A percentile compares a stretch with the other conserved stretches of the same genome.
Conservation (phyloP, 1,140 invertebrate species). For the Drosophila kurseongensis region DNA sequence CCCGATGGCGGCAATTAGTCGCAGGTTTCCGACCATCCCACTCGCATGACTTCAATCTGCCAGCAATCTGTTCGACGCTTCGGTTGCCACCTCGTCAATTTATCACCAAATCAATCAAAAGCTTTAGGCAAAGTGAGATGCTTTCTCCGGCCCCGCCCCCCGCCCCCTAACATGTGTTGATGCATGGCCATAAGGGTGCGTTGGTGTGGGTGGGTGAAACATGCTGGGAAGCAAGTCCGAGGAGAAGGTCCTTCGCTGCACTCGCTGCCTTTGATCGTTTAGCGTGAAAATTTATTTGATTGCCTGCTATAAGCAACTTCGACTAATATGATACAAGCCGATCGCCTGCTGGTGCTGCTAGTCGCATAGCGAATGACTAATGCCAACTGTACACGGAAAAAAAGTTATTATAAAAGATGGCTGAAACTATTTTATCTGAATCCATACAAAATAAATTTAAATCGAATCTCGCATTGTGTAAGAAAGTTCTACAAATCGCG, state of each 20-base stretch:
- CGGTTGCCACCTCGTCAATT: constrained; percentile 75
- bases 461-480: too few species aligned
- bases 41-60: constrained; percentile 48
- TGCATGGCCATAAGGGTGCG: constrained; percentile 18
- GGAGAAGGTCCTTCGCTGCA: constrained; percentile 43
- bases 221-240: constrained; percentile 59
- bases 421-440: neutral
- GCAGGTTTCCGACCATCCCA: constrained; percentile 22
- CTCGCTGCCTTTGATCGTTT: constrained; percentile 72
- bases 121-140: constrained; percentile 58
- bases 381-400: constrained; percentile 19
- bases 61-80: constrained; percentile 70
- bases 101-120: constrained; percentile 83
- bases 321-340: constrained; percentile 78
- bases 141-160: neutral
- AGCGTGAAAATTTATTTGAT: constrained; percentile 83
- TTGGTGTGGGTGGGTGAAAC: constrained; percentile 49
- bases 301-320: constrained; percentile 76
- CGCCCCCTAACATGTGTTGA: constrained; percentile 22
- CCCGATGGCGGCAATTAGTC: constrained; percentile 59
- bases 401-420: too few species aligned
- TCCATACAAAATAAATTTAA: too few species aligned
- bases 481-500: too few species aligned
- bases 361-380: constrained; percentile 40
- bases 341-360: constrained; percentile 34